Base-by-base conservation (phyloP, 2,113 vertebrate genomes). In the Muntiacus reevesi region DNA sequence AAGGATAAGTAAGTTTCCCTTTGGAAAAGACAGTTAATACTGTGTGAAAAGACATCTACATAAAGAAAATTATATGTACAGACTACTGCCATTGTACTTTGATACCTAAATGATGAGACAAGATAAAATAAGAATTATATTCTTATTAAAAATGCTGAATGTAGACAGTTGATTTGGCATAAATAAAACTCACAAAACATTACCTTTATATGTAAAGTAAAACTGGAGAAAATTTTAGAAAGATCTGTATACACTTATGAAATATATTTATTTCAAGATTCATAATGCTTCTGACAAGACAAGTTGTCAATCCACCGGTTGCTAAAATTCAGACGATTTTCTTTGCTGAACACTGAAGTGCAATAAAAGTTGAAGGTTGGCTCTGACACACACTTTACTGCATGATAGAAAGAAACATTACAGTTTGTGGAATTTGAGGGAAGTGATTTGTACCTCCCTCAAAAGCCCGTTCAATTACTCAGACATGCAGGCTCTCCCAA, bases 301-400 rank as follows among this genome's bases (percentile, higher is more conserved):
- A 79, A 91, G 74, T 62, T 89, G 28, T 7, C n/a, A 81, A 15
- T 71, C 43, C 15, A 27, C 15, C 7, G 23, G 15, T 81, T 74
- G 17, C 30, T 90, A 88, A 60, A 91, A 54, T 87, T 36, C 33
- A 67, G 79, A 54, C 52, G 8, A 64, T 64, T 87, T 82, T 92
- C 28, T 95, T 90, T 95, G 7, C 30, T 91, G 4, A 87, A 87
- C 71, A 43, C 8, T 60, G 86, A 96, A 54, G 40, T 92, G 17
- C 16, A 54, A 71, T 43, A 11, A 27, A 33, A 67, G 4, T 84
- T 84, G n/a, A 81, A 87, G 13, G 47, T 16, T 94, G 47, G 45
- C 21, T 60, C 30, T 64, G n/a, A 89, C 2, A 43, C 45, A 60
- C 7, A 43, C 33, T 89, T 89, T 25, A 23, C 50, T 84, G 3